Evolutionary conservation across 2,888 invertebrate species (phyloP), one percentile per base, ranked within the genome.

Genomic region (Eupithecia insigniata): DNA sequence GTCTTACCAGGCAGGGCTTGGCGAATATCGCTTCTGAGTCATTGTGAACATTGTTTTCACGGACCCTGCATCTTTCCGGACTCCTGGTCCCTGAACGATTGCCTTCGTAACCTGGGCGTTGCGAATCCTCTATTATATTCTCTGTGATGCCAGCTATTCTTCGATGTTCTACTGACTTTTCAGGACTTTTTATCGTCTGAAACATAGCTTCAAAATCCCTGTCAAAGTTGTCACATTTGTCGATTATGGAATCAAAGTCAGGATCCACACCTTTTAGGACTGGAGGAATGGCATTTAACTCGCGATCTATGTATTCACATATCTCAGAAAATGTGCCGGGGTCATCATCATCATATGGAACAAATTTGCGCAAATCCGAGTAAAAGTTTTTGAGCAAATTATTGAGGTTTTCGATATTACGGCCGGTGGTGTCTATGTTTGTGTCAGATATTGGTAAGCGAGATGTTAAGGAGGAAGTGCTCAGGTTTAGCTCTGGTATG

Each of bases 401-500:
- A 14, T 12, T 61, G 18, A 73, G 39, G 16, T 51, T 66, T 16
- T 70, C 65, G 14, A 68, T 51, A 61, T 61, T 61, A 55, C 51
- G n/a, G 28, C 32, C n/a, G 1, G 67, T 36, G 0, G 67, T 64
- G 43, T 70, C 46, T 32, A 61, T 61, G 12, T 60, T 68, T 14
- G 28, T 58, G 28, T 62, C 68, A 51, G 36, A 32, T 1, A 10
- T n/a, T 22, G 69, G 34, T 34, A 66, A 66, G 12, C 22, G 43
- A 5, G 22, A 22, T 16, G 73, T 64, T 12, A 66, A 18, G 22
- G 76, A 69, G 3, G 74, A 72, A 2, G 73, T 71, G 55, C 75
- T 77, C 22, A 77, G 74, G n/a, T 76, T 69, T 26, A 71, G 60
- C 14, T 68, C 67, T 0, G 46, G 58, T 36, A 43, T 55, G 30